Conservation (phyloP, 2,113 vertebrate species). For the Suricata suricatta region DNA sequence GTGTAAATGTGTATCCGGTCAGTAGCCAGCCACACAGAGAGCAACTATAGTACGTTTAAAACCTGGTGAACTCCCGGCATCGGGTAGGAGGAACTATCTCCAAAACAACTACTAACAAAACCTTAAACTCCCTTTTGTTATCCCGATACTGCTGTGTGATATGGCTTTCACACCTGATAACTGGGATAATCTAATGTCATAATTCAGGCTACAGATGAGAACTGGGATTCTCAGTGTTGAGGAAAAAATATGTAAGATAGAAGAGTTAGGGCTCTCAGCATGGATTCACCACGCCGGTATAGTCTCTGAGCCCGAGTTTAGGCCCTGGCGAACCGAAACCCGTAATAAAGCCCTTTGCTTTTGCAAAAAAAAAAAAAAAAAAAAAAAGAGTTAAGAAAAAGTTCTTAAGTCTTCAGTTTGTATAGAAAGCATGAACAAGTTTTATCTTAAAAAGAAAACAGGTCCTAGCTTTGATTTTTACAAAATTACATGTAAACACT, state of each 20-base stretch:
- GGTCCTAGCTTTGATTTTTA: background rate
- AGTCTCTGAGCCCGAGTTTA: no score
- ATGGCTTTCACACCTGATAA: background rate
- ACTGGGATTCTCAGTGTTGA: background rate
- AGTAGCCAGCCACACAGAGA: background rate
- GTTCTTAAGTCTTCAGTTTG: background rate
- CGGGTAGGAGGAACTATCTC: background rate
- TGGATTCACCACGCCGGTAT: no score
- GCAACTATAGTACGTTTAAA: background rate
- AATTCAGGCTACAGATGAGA: background rate
- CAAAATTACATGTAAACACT: no score
- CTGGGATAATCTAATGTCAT: background rate
- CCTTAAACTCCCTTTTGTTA: background rate
- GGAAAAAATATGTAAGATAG: background rate
- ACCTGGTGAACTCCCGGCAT: background rate
- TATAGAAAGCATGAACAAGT: background rate
- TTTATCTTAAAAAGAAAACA: background rate
- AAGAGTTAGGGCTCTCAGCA: no score
- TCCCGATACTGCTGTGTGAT: background rate
- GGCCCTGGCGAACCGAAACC: no score
- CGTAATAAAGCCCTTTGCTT: no score
- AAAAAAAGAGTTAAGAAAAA: background rate
- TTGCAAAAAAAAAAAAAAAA: no score
- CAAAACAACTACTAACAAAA: background rate
- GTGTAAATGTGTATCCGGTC: background rate